A percentile compares a stretch with the other conserved stretches of the same genome.
Evolutionary conservation across 2,797 vertebrate species (phyloP).

Genomic region (Cirrhinus molitorella): DNA sequence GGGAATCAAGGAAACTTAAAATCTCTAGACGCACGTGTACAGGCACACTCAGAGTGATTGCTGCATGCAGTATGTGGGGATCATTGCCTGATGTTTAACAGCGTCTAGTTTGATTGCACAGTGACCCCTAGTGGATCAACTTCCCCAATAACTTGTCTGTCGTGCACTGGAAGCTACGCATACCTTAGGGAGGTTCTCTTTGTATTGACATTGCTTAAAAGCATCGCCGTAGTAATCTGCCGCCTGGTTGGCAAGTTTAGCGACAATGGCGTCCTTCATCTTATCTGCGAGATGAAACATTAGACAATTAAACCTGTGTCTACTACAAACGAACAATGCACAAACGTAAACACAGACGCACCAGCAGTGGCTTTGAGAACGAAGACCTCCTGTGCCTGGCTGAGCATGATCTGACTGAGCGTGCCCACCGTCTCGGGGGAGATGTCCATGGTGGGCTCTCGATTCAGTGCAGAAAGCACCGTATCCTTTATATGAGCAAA

Average conservation of each 20-base stretch:
- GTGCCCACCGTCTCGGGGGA: conserved; percentile 95
- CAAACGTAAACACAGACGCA: conserved; percentile 23
- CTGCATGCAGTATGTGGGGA: conserved; percentile 49
- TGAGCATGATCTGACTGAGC: conserved; percentile 96
- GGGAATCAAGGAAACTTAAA: neutral
- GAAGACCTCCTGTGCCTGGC: conserved; percentile 98
- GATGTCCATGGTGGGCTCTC: conserved; percentile 97
- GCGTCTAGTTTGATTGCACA: neutral
- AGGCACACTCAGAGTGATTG: conserved; percentile 30
- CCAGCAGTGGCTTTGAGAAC: conserved; percentile 97
- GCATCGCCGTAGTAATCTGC: conserved; percentile 97
- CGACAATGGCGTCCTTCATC: conserved; percentile 98
- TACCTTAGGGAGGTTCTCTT: conserved; percentile 98
- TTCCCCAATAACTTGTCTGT: neutral
- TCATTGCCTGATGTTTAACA: neutral
- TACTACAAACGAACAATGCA: neutral
- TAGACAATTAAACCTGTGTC: neutral
- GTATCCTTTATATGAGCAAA: conserved; percentile 98
- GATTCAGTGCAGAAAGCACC: conserved; percentile 91
- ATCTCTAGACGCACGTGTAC: neutral
- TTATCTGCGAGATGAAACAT: conserved; percentile 82
- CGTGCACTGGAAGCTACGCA: conserved; percentile 63
- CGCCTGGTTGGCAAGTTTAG: conserved; percentile 96
- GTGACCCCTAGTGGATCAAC: conserved; percentile 36
- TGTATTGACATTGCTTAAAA: conserved; percentile 98